Conservation (phyloP, 2,113 vertebrate genomes). For the Melanotaenia duboulayi region DNA sequence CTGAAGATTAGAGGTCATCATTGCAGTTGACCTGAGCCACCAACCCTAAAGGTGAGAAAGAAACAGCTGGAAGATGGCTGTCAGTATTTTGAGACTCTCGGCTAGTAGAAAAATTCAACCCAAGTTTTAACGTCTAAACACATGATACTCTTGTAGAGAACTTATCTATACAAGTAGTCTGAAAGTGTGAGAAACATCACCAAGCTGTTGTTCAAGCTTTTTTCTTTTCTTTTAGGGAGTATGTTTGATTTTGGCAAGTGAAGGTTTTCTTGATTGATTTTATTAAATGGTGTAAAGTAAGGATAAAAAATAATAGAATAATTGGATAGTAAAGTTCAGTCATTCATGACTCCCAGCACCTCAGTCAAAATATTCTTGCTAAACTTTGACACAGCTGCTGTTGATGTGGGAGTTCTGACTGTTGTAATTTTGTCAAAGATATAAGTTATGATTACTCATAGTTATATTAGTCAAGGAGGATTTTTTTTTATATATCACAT, state of each 20-base stretch:
- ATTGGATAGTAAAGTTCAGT: background rate
- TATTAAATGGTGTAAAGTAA: too few relatives aligned
- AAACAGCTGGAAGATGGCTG: constrained; percentile 31
- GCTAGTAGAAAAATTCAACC: background rate
- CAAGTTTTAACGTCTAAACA: background rate
- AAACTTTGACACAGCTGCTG: constrained; percentile 7
- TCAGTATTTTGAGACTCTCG: background rate
- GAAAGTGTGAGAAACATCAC: constrained; percentile 3
- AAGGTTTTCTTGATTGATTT: background rate
- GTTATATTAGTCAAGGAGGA: constrained; percentile 20
- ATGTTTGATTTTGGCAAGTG: constrained; percentile 32
- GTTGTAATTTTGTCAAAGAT: constrained; percentile 32
- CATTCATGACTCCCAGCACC: constrained; percentile 13
- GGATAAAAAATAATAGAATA: background rate
- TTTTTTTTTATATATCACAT: constrained; percentile 24
- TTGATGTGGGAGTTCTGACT: constrained; percentile 22
- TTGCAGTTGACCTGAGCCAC: background rate
- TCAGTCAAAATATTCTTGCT: background rate
- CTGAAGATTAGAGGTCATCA: constrained; percentile 16
- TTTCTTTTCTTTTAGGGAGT: too few relatives aligned
- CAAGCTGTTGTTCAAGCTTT: background rate
- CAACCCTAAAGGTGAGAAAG: constrained; percentile 7
- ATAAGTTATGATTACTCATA: constrained; percentile 28
- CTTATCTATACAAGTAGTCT: background rate
- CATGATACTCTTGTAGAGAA: background rate